Percentiles rank a stretch among this genome's conserved stretches.
phyloP scores from a whole-genome alignment of 2,888 invertebrate species.

The Acanthacorydalis orientalis region DNA sequence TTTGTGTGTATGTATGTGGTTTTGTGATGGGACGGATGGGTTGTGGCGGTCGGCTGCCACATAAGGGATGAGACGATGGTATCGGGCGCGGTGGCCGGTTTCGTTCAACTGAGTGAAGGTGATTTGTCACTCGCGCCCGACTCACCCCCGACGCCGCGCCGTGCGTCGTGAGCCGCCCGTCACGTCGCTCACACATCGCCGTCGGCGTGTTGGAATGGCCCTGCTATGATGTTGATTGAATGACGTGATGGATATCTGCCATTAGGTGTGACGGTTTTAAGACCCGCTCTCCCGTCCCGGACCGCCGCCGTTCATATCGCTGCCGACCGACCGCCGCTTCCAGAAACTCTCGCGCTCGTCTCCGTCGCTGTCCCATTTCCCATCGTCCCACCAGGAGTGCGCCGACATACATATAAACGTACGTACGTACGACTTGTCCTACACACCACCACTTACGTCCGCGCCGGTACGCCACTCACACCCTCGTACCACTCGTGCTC shows the following conservation, averaged over 20 bases:
- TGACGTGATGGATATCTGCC: slow-evolving; percentile 30
- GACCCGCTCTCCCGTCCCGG: slow-evolving; percentile 16
- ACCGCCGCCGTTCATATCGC: slow-evolving; percentile 8
- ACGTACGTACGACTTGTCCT: too few species aligned
- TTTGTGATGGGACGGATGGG: too few species aligned
- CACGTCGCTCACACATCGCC: background rate
- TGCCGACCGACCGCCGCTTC: slow-evolving; percentile 2
- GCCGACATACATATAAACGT: too few species aligned
- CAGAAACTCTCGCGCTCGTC: slow-evolving; percentile 17
- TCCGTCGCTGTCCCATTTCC: slow-evolving; percentile 9
- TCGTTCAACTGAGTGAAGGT: slow-evolving; percentile 1
- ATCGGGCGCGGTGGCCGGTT: too few species aligned
- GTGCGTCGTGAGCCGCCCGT: background rate
- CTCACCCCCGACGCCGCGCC: background rate
- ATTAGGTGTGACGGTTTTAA: slow-evolving; percentile 30
- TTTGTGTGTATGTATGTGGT: too few species aligned
- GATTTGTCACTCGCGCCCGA: slow-evolving; percentile 4
- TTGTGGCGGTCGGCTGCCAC: too few species aligned
- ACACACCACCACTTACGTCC: too few species aligned
- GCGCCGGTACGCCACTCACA: too few species aligned
- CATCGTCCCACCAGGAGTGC: background rate
- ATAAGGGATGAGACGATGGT: too few species aligned
- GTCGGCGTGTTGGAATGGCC: background rate
- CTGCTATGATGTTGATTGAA: slow-evolving; percentile 26
- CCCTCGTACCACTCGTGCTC: too few species aligned